Base-by-base conservation (phyloP, 1,140 invertebrate genomes). In the Caenorhabditis latens region DNA sequence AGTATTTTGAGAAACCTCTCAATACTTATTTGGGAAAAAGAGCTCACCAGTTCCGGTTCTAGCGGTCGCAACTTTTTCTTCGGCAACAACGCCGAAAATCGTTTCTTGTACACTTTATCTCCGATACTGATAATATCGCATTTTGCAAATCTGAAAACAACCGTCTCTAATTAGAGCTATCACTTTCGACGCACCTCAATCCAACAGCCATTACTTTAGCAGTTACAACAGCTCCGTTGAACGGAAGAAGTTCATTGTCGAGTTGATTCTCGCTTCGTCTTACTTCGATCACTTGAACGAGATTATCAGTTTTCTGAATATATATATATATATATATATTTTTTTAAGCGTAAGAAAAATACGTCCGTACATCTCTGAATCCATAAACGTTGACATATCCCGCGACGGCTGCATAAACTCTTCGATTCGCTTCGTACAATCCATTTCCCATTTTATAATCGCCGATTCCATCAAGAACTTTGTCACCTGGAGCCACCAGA, bases 131-230 rank as follows among this genome's bases (percentile, higher is more conserved):
- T 79, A 6, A 79, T 79, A 53, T 79, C 71, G 13, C 71, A 79
- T 53, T 79, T 79, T 6, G 71, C 71, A 19, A 79, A 79, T 24
- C 65, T 71, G 65, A 14, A 71, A 46, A 13, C 0, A 19, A 0
- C 4, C 16, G 40, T 6, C 19, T 8, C 3, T 9, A 16, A 32
- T 11, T 13, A 24, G 42, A 13, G 46, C 4, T 6, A 13, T 46
- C 43, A 71, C 43, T 13, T 46, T 0, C 16, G 6, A n/a, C 11
- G 8, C 46, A 71, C 65, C 71, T 40, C 19, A 79, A 79, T 8
- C 71, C 71, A 13, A 79, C 71, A 50, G 71, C 71, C 71, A 79
- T 79, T 24, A 79, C 71, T 79, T 79, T 79, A 4, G 71, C 71
- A 5, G 71, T 79, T 6, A 79, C 71, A 14, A 79, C 46, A 24